A percentile compares a stretch with the other conserved stretches of the same genome.
Evolutionary conservation across 2,113 vertebrate genomes (phyloP).

Genomic region (Arenaria interpres): DNA sequence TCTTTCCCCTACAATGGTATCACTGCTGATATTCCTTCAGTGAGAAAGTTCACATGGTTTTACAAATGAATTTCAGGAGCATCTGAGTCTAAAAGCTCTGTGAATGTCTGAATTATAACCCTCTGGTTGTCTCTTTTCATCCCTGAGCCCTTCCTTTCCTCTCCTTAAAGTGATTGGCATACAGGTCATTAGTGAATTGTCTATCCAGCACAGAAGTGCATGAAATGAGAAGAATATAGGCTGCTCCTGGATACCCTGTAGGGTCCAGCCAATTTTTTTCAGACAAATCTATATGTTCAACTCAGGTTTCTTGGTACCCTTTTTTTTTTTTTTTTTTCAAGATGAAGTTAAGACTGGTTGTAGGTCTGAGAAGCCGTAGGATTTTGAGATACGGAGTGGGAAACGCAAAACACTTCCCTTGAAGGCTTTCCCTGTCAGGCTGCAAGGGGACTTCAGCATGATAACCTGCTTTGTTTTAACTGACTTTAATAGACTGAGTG

Average conservation of each 20-base stretch:
- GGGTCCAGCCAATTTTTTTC: background rate
- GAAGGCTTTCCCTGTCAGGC: background rate
- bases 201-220: background rate
- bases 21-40: constrained; percentile 64
- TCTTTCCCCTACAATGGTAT: constrained; percentile 61
- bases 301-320: background rate
- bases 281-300: background rate
- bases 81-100: constrained; percentile 35
- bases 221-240: background rate
- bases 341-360: background rate
- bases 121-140: constrained; percentile 49
- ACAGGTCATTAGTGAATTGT: background rate
- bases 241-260: background rate
- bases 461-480: constrained; percentile 26
- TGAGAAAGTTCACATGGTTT: constrained; percentile 60
- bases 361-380: background rate
- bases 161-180: constrained; percentile 3
- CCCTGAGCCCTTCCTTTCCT: constrained; percentile 20
- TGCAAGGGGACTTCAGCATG: background rate
- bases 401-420: background rate
- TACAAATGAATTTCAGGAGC: constrained; percentile 57
- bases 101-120: constrained; percentile 47
- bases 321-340: background rate
- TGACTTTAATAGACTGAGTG: background rate
- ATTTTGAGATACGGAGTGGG: background rate